Base-by-base conservation (phyloP, 1,140 invertebrate genomes). In the Cotesia vestalis region DNA sequence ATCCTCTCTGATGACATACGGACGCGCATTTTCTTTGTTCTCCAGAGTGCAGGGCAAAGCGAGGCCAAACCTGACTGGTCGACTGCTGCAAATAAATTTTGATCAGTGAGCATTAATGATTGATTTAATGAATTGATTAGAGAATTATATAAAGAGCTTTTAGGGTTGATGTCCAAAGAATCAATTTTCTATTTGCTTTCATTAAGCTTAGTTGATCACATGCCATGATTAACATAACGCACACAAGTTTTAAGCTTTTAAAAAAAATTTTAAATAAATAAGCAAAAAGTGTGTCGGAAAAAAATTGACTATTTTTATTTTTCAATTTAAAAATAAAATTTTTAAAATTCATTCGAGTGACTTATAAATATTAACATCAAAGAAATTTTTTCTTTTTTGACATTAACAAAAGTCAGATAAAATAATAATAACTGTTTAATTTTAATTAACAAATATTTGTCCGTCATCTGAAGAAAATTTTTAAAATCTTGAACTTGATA, bases 21-120 rank as follows among this genome's bases (percentile, higher is more conserved):
- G 94, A 73, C 92, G 89, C 27, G 93, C 89, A 79, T 95, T 95
- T 87, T 95, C 94, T 83, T 95, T 95, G 86, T 95, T 95, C 83
- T 95, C 94, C 78, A 92, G 81, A 5, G 91, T 91, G 84, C 91
- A 92, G 52, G 92, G 91, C 74, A 94, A 84, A 38, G 90, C 86
- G 61, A 92, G 85, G 57, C 91, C 91, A 82, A 93, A 93, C 80
- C 94, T 91, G 78, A 94, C 92, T 70, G 94, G 93, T 83, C 93
- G 92, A 79, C 89, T 91, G 81, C 92, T 93, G 89, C 51, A 84
- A 86, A 76, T 74, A 74, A 17, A 66, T 67, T 64, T 34, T 62
- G n/a, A 52, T 20, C 14, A 4, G 12, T 55, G 9, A 59, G 9
- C 5, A 27, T 20, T 59, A 59, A 59, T 20, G 20, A 59, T 59